phyloP scores from a whole-genome alignment of 2,797 vertebrate genomes.

The Centropyge bicolor region DNA sequence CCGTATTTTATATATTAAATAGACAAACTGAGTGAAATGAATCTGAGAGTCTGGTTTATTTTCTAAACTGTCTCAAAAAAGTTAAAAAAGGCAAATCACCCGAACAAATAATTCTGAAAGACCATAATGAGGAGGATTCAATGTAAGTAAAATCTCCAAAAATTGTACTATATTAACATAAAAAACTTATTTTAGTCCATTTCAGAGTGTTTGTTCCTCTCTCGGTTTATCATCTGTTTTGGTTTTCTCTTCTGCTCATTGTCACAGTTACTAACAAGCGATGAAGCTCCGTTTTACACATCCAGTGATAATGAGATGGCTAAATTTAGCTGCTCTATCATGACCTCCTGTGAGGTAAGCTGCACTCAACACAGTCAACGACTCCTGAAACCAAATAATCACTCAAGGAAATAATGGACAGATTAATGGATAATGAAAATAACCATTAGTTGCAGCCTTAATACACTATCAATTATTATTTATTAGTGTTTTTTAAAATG shows the following conservation, averaged over 20 bases:
- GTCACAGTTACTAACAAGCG: constrained; percentile 19
- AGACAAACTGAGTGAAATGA: constrained; percentile 89
- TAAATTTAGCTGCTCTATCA: constrained; percentile 47
- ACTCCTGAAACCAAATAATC: neutral
- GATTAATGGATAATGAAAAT: neutral
- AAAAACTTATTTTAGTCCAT: neutral
- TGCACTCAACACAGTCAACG: neutral
- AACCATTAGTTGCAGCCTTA: neutral
- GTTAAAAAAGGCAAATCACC: neutral
- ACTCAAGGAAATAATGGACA: neutral
- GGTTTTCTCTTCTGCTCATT: neutral
- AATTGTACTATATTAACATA: neutral
- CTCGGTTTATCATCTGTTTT: neutral
- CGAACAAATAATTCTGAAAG: neutral
- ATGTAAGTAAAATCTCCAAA: neutral
- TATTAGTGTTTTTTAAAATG: too few species aligned
- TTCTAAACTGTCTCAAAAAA: constrained; percentile 2
- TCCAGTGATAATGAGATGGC: constrained; percentile 35
- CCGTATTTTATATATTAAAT: constrained; percentile 94
- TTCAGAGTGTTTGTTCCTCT: neutral
- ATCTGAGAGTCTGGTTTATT: constrained; percentile 39
- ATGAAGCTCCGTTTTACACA: constrained; percentile 37
- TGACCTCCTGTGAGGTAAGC: constrained; percentile 19
- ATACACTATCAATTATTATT: too few species aligned
- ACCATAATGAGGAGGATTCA: neutral